Base-by-base conservation (phyloP, 2,888 invertebrate genomes). In the Lepidocyrtinus sp. region DNA sequence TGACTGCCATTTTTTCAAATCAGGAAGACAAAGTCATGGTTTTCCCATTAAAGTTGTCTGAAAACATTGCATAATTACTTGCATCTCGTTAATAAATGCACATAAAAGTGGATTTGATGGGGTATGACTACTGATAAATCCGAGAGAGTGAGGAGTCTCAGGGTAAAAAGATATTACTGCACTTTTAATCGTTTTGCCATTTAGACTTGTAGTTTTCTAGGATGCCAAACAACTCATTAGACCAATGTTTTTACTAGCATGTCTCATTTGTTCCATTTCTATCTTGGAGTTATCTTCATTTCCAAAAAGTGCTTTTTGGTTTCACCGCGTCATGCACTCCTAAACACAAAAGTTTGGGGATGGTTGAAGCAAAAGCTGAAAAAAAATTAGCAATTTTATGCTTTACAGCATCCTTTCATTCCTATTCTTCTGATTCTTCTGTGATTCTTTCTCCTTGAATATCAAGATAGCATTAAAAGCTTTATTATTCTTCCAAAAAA, bases 11-110 rank as follows among this genome's bases (percentile, higher is more conserved):
- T 50, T 50, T 50, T 17, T 12, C 2, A 71, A 76, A n/a, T 78
- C 69, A 78, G 68, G 63, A 73, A 73, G 78, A 78, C 73, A 73
- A 73, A 69, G 73, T 78, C 78, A 71, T 77, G 78, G 78, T 72
- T 78, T 78, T 55, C 68, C 78, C 72, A 78, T 78, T 72, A 78
- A 78, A 78, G 73, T 78, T 78, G 78, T 78, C 68, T 72, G 50
- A 71, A 68, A 36, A 67, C 72, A 62, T 63, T 73, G 73, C 78
- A 78, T 78, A 78, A 78, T 78, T 78, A 78, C 78, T 73, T 50
- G 50, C 50, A 36, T 21, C 73, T 78, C 26, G 72, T 67, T 78
- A 68, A 50, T n/a, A 15, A 50, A 7, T 50, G 50, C 50, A 12
- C 50, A 50, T 50, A 50, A 50, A 50, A 50, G 50, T n/a, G 17